Conservation (phyloP, 2,113 vertebrate species). For the Antechinus flavipes region DNA sequence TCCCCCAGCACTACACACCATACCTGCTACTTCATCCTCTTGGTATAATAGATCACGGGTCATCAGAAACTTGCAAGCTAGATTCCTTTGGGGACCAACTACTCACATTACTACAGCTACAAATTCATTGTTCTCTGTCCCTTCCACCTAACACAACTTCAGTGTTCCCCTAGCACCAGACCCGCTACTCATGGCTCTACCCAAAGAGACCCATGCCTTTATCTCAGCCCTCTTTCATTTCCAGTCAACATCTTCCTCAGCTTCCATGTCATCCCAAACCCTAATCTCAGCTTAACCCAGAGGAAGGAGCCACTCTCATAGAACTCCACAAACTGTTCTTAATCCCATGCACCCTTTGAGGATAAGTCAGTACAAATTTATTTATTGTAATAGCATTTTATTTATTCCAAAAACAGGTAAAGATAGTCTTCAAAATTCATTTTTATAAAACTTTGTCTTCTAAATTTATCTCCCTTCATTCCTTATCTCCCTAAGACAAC, state of each 20-base stretch:
- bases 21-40: not conserved
- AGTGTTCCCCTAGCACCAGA: not conserved
- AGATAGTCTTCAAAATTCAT: too few species aligned
- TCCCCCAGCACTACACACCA: not conserved
- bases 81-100: not conserved
- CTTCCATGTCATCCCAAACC: not conserved
- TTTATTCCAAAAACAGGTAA: too few species aligned
- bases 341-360: not conserved
- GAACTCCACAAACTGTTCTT: not conserved
- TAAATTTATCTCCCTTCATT: too few species aligned
- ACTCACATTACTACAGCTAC: not conserved
- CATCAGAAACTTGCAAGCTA: not conserved
- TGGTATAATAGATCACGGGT: not conserved
- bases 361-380: not conserved
- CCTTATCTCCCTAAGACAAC: too few species aligned
- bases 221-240: not conserved
- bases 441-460: too few species aligned
- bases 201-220: not conserved
- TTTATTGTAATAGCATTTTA: too few species aligned
- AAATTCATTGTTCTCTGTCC: not conserved
- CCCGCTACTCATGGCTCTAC: not conserved
- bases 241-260: not conserved
- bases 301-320: not conserved
- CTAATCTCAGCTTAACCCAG: not conserved
- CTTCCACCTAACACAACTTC: not conserved